Base-by-base conservation (phyloP, 2,113 vertebrate species). In the Penelope pileata region DNA sequence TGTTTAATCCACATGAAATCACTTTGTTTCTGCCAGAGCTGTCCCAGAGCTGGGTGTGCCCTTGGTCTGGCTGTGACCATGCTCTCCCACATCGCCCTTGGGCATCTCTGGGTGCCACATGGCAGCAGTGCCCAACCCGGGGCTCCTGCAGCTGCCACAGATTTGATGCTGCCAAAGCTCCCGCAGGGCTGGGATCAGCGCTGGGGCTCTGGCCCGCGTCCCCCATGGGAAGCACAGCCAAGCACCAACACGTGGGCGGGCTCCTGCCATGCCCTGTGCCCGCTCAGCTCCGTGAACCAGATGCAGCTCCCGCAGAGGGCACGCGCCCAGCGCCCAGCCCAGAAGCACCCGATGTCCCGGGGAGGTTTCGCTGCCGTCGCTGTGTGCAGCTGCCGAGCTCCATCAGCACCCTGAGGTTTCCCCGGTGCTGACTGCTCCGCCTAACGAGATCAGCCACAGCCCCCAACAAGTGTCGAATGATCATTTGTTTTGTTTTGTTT, bases 401-500 rank as follows among this genome's bases (percentile, higher is more conserved):
- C 83, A 77, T 77, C 29, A 1, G 68, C 83, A 27, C 82, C 19
- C 2, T 22, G 79, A 83, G 76, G 80, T 93, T 90, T 77, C 88
- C 85, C 92, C 6, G 2, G 78, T 40, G 66, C 91, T 77, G 2
- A 11, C 86, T 45, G 83, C 89, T 73, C 78, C 0, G 0, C 1
- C 2, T 94, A 92, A 95, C 10, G 75, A 83, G 85, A 91, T 94
- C 90, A 95, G 79, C 88, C 88, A 91, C 58, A 42, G 82, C 75
- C 88, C 43, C 88, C 85, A 3, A 86, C 79, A 66, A 74, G 50
- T 19, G 40, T 13, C 23, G 16, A 83, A 92, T 88, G 90, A 92
- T 90, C 77, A 94, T 93, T 77, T 83, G 63, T 86, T 95, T 93
- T 69, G 94, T 62, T 94, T 96, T 95, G 90, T 91, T 93, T 95